Conservation (phyloP, 2,113 vertebrate species). For the Bolborhynchus lineola region DNA sequence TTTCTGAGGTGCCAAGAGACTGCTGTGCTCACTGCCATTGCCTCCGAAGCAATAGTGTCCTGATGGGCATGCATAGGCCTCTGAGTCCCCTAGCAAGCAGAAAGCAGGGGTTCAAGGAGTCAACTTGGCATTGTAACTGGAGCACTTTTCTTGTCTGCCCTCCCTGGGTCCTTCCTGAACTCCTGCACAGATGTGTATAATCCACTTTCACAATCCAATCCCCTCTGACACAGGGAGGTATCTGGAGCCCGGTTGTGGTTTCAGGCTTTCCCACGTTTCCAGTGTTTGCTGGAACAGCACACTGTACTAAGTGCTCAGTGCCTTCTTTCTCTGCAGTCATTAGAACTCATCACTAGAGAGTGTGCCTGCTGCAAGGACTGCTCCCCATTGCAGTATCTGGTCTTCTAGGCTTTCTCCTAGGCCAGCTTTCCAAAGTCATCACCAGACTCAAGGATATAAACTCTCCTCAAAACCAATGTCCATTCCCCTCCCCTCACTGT, state of each 20-base stretch:
- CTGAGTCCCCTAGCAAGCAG: conserved; percentile 72
- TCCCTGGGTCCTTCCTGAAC: background rate
- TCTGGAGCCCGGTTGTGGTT: background rate
- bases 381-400: rapidly evolving
- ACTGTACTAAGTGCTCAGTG: no score
- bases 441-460: no score
- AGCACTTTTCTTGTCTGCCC: background rate
- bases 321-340: background rate
- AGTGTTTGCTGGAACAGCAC: background rate
- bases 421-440: background rate
- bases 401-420: background rate
- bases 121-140: background rate
- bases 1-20: conserved; percentile 67
- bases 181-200: background rate
- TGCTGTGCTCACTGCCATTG: conserved; percentile 44
- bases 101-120: background rate
- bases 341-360: background rate
- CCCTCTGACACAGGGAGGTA: background rate
- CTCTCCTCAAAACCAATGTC: background rate
- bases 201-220: background rate
- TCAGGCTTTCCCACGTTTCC: background rate
- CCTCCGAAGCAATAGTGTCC: conserved; percentile 85
- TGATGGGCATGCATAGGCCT: conserved; percentile 73
- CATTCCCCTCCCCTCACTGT: background rate
- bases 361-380: background rate